Conservation (phyloP, 1,140 invertebrate species). For the Propsilocerus akamusi region DNA sequence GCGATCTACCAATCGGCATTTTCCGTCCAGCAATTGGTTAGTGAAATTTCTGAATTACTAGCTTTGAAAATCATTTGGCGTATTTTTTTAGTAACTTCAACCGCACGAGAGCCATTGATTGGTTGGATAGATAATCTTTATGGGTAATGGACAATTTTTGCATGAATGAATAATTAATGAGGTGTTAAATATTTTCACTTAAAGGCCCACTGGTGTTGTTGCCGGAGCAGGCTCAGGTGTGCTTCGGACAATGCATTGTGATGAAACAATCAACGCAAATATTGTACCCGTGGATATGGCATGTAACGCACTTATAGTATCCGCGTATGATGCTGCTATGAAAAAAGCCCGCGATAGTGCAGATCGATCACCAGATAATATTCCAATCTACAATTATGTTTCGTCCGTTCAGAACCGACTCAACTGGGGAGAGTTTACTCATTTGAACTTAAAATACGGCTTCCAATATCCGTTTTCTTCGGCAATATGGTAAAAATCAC, state of each 20-base stretch:
- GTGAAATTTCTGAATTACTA: constrained; percentile 7
- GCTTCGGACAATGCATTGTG: constrained; percentile 45
- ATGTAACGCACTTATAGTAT: constrained; percentile 43
- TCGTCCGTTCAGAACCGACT: constrained; percentile 38
- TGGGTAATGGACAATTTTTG: constrained; percentile 50
- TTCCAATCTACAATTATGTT: constrained; percentile 44
- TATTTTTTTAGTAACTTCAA: constrained; percentile 37
- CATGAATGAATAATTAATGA: too few species aligned
- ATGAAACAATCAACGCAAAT: constrained; percentile 42
- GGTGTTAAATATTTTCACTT: too few species aligned
- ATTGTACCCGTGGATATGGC: constrained; percentile 73
- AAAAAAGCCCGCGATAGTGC: constrained; percentile 27
- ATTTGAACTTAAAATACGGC: constrained; percentile 24
- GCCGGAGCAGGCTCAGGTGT: constrained; percentile 49
- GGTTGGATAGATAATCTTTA: constrained; percentile 80
- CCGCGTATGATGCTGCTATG: constrained; percentile 39
- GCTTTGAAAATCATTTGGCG: neutral
- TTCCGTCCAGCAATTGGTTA: constrained; percentile 43
- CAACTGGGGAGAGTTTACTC: constrained; percentile 35
- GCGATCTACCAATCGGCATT: constrained; percentile 42
- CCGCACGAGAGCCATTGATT: constrained; percentile 41
- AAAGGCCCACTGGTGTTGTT: too few species aligned
- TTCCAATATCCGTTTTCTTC: constrained; percentile 28
- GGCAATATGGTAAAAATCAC: constrained; percentile 28
- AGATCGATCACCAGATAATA: constrained; percentile 7